A percentile compares a stretch with the other conserved stretches of the same genome.
Evolutionary conservation across 2,797 vertebrate genomes (phyloP).

Genomic region (Mustela erminea): DNA sequence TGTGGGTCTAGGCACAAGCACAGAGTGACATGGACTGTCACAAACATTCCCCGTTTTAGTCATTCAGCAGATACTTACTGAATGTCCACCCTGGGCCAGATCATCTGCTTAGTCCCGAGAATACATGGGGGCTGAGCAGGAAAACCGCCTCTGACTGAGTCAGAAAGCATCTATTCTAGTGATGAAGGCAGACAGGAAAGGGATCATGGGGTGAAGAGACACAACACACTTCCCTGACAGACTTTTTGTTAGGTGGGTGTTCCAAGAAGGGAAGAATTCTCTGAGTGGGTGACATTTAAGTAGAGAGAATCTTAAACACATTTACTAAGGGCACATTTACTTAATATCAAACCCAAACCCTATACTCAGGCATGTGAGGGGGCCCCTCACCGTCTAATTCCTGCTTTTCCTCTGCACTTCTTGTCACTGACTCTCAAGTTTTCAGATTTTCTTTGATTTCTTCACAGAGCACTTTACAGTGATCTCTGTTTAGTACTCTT

Average conservation of each 20-base stretch:
- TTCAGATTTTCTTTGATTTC: background rate
- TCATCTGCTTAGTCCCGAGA: background rate
- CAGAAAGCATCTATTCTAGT: background rate
- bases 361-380: fast-evolving
- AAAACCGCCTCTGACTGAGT: background rate
- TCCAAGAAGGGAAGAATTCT: background rate
- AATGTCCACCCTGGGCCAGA: too few species aligned
- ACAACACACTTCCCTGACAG: fast-evolving
- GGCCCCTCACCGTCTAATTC: fast-evolving
- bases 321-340: background rate
- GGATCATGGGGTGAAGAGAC: fast-evolving
- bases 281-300: fast-evolving
- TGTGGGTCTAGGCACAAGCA: background rate
- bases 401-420: background rate
- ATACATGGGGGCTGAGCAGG: background rate
- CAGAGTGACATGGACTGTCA: background rate
- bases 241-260: background rate
- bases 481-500: background rate
- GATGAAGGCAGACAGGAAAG: background rate
- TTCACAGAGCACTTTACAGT: background rate
- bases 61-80: fast-evolving
- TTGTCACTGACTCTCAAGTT: fast-evolving
- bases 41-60: fast-evolving
- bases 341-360: background rate
- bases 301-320: fast-evolving